Percentiles rank a stretch among this genome's conserved stretches.
phyloP scores from a whole-genome alignment of 1,140 invertebrate species.

The Drosophila equinoxialis region DNA sequence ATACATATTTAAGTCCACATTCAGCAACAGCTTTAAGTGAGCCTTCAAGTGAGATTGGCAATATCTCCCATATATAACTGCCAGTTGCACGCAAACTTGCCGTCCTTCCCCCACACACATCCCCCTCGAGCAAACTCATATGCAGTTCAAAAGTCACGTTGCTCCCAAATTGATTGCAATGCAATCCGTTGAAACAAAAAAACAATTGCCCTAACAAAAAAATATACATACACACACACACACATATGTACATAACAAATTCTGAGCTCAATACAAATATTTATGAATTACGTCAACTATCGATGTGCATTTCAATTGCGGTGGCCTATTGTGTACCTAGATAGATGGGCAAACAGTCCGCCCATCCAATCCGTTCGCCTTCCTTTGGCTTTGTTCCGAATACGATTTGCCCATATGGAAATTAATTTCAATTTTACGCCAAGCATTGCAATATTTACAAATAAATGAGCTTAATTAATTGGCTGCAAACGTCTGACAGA shows the following conservation, averaged over 20 bases:
- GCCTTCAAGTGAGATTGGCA: constrained; percentile 47
- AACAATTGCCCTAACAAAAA: constrained; percentile 8
- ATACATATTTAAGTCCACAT: constrained; percentile 25
- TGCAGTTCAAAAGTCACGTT: constrained; percentile 59
- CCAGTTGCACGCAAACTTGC: constrained; percentile 30
- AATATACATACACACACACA: not conserved
- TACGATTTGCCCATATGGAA: constrained; percentile 28
- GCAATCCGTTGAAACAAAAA: constrained; percentile 19
- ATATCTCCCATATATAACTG: constrained; percentile 42
- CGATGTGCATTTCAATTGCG: constrained; percentile 50
- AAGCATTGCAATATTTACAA: constrained; percentile 33
- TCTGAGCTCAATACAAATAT: constrained; percentile 47
- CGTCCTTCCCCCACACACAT: not conserved
- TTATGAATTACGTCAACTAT: constrained; percentile 42
- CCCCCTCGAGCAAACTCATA: not conserved
- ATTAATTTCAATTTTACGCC: constrained; percentile 51
- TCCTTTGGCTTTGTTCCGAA: constrained; percentile 17
- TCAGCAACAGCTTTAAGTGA: constrained; percentile 35
- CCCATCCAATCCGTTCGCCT: not conserved
- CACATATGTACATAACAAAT: not conserved
- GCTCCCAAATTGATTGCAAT: constrained; percentile 55
- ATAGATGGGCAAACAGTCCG: not conserved
- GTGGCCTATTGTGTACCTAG: constrained; percentile 23
- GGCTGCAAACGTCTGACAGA: constrained; percentile 22
- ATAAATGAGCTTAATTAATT: constrained; percentile 66